A percentile compares a stretch with the other conserved stretches of the same genome.
phyloP scores from a whole-genome alignment of 2,888 invertebrate species.

The Cantharis nigra region DNA sequence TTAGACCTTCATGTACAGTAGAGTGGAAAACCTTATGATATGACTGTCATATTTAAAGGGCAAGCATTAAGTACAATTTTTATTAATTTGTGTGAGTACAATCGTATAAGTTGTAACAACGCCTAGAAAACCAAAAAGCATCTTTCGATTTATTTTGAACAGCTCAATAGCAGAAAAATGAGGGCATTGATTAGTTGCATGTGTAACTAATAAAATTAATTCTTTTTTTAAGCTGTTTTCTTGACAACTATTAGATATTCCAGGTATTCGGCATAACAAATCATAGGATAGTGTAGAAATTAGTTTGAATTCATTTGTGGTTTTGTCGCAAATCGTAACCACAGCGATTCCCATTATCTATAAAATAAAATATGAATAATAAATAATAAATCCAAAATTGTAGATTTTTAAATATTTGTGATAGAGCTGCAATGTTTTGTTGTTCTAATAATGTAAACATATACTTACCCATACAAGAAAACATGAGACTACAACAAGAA shows the following conservation, averaged over 20 bases:
- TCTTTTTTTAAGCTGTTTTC: background rate
- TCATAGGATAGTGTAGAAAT: background rate
- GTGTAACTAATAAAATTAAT: background rate
- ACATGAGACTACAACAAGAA: too few species aligned
- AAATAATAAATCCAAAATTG: too few species aligned
- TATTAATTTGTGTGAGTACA: conserved; percentile 32
- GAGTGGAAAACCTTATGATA: too few species aligned
- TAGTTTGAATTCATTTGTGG: background rate
- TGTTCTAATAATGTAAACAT: too few species aligned
- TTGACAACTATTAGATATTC: background rate
- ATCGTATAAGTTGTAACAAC: background rate
- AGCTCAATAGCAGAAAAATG: conserved; percentile 21
- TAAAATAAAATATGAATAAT: background rate
- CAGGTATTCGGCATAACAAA: background rate
- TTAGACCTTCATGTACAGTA: too few species aligned
- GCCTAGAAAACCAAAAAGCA: background rate
- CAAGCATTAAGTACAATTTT: background rate
- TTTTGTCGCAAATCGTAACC: background rate
- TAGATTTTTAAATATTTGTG: too few species aligned
- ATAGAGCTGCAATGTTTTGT: too few species aligned
- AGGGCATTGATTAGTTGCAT: background rate
- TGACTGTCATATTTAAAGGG: too few species aligned
- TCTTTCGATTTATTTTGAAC: conserved; percentile 1
- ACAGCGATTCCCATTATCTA: background rate
- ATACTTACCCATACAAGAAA: too few species aligned